phyloP scores from a whole-genome alignment of 2,888 invertebrate genomes.

The Drosophila nr. perissopoda region DNA sequence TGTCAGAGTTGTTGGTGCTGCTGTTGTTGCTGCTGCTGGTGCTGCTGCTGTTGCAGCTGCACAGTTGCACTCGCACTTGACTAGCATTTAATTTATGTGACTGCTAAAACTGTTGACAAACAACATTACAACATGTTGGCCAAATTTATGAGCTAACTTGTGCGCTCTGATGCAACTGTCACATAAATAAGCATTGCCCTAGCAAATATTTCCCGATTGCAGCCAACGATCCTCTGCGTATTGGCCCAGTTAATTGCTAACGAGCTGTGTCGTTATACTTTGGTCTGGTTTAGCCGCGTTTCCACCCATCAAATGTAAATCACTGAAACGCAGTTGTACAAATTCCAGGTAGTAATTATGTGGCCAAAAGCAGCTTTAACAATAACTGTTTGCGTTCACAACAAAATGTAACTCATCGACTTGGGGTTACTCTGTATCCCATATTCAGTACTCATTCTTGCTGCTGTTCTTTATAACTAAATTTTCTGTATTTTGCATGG shows the following conservation, averaged over 20 bases:
- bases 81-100: constrained; percentile 76
- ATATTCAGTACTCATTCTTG: not conserved
- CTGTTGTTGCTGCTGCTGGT: constrained; percentile 37
- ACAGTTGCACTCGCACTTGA: constrained; percentile 73
- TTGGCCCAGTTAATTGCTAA: constrained; percentile 53
- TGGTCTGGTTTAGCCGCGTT: not conserved
- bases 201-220: not conserved
- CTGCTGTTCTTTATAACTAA: not conserved
- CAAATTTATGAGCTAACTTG: constrained; percentile 78
- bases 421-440: not conserved
- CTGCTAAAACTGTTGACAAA: constrained; percentile 80
- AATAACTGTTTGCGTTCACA: not conserved
- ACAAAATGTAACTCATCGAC: not conserved
- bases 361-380: constrained; percentile 10
- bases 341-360: not conserved
- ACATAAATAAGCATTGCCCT: constrained; percentile 64
- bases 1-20: constrained; percentile 29
- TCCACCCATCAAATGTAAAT: constrained; percentile 15
- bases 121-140: constrained; percentile 78
- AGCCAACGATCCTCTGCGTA: constrained; percentile 1
- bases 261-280: not conserved
- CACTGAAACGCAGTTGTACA: constrained; percentile 4
- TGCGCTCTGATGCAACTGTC: constrained; percentile 70
- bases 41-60: constrained; percentile 32
- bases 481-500: not conserved